Evolutionary conservation across 92 coral and sea anemone species (phyloP), one percentile per base, ranked within the genome.

Genomic region (Porites cylindrica): DNA sequence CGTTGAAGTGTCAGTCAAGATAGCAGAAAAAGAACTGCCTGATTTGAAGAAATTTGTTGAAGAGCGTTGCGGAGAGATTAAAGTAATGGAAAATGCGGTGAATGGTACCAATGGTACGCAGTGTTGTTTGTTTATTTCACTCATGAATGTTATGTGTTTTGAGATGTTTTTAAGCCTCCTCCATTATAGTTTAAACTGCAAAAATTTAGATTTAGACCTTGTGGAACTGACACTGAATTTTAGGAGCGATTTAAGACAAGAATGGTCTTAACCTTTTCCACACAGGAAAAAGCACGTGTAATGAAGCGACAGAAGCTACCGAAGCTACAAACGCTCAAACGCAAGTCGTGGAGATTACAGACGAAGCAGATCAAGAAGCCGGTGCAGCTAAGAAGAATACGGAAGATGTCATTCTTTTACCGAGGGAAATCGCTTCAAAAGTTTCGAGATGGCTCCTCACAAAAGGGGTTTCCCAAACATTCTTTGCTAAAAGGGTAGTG

Each of bases 201-300:
- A 66, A 23, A 66, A 19, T 66, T 66, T 9, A 23, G 38, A 21
- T 66, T 66, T 66, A 66, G 71, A 66, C 71, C 71, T 66, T 66
- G 71, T 66, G 43, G 38, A 66, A 66, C 21, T 66, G 71, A 66
- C 71, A 66, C 38, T 66, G 71, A 23, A 66, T 53, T 53, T 53
- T 53, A 53, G 58, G 9, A 53, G 58, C 58, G 58, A 53, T 66
- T 66, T 21, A 66, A 23, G 71, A 21, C 29, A 66, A 66, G 71
- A 66, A 19, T 66, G 71, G 29, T 21, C 29, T 66, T 66, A 66
- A 66, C 71, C 71, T 60, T 60, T 10, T 23, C 71, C 71, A 23
- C 11, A 66, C 71, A 66, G 38, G 71, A 66, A 66, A 66, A 66
- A 66, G 29, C 71, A 66, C 71, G 71, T 66, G 71, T 16, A 60